Evolutionary conservation across 2,888 invertebrate genomes (phyloP).

Genomic region (Nectonema munidae): DNA sequence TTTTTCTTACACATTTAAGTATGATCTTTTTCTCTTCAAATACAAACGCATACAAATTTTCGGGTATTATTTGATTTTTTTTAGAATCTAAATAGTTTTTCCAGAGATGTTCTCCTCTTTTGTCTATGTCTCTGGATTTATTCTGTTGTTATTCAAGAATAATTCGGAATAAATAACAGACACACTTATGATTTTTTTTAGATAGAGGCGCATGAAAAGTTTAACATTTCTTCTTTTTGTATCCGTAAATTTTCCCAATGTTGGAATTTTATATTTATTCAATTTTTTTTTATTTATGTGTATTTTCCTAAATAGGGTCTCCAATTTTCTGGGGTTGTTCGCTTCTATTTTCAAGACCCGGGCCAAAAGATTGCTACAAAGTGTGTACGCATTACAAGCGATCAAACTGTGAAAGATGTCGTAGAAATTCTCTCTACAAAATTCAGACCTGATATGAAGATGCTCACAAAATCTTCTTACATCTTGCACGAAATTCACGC

Average conservation of each 20-base stretch:
- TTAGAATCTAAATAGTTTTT: too few species aligned
- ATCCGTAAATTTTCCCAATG: not conserved
- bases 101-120: too few species aligned
- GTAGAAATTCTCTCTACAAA: constrained; percentile 89
- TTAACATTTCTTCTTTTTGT: too few species aligned
- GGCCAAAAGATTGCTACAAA: constrained; percentile 94
- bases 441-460: constrained; percentile 93
- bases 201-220: too few species aligned
- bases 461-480: constrained; percentile 38
- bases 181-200: too few species aligned
- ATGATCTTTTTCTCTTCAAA: too few species aligned
- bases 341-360: constrained; percentile 95
- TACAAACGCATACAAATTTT: too few species aligned
- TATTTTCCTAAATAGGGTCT: constrained; percentile 37
- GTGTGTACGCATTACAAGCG: constrained; percentile 82
- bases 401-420: constrained; percentile 73
- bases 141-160: too few species aligned
- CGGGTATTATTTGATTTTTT: too few species aligned
- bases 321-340: constrained; percentile 96
- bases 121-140: too few species aligned
- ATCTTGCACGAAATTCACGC: constrained; percentile 39
- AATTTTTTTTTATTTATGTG: not conserved
- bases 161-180: too few species aligned
- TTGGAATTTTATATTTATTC: not conserved
- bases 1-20: too few species aligned